phyloP scores from a whole-genome alignment of 2,888 invertebrate species.

The Dione juno region DNA sequence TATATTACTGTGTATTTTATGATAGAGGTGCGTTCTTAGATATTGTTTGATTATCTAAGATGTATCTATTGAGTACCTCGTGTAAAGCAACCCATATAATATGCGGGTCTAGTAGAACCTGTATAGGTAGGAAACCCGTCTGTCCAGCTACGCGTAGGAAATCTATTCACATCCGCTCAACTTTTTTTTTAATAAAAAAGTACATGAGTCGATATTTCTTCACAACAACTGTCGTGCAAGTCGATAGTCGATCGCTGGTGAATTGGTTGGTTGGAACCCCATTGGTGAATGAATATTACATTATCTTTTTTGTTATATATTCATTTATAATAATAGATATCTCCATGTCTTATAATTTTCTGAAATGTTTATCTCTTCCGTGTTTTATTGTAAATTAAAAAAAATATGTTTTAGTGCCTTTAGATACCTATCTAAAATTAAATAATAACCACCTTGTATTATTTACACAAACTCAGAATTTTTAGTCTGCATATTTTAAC shows the following conservation, averaged over 20 bases:
- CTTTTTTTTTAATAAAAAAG: conserved; percentile 40
- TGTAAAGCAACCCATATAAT: conserved; percentile 48
- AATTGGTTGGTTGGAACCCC: no score
- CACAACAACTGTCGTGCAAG: background rate
- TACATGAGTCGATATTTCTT: background rate
- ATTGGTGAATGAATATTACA: background rate
- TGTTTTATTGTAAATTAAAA: no score
- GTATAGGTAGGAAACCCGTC: conserved; percentile 55
- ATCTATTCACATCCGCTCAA: conserved; percentile 55
- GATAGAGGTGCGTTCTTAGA: background rate
- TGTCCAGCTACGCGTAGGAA: conserved; percentile 53
- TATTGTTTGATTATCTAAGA: conserved; percentile 2
- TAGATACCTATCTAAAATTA: no score
- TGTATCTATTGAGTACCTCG: conserved; percentile 26
- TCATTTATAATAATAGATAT: no score
- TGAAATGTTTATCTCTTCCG: no score
- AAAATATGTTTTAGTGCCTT: no score
- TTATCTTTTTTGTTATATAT: no score
- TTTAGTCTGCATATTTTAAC: no score
- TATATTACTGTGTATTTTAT: background rate
- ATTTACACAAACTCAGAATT: no score
- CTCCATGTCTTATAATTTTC: no score
- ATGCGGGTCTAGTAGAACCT: conserved; percentile 52
- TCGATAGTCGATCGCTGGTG: background rate
- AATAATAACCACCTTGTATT: no score